Evolutionary conservation across 2,888 invertebrate species (phyloP).

Genomic region (Parasteatoda lunata): DNA sequence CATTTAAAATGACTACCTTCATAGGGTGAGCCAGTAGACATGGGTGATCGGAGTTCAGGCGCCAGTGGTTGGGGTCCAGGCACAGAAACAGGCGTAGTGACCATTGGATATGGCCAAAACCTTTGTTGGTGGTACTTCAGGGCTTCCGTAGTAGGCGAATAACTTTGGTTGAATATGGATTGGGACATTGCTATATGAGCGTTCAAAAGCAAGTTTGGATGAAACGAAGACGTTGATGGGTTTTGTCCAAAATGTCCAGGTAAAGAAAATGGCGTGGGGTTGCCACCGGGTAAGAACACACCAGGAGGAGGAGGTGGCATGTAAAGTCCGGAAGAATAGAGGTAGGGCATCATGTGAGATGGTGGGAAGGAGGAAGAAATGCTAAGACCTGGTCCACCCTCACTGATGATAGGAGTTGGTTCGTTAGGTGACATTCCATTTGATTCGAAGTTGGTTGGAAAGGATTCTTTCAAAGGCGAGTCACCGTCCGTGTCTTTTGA

Average conservation of each 20-base stretch:
- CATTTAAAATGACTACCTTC: conserved; percentile 58
- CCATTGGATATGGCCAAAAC: conserved; percentile 65
- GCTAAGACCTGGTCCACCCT: conserved; percentile 55
- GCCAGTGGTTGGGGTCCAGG: neutral
- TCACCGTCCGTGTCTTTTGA: conserved; percentile 32
- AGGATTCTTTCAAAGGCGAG: conserved; percentile 18
- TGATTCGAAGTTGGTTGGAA: neutral
- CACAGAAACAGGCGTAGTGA: conserved; percentile 25
- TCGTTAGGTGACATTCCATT: conserved; percentile 21
- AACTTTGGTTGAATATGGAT: conserved; percentile 56
- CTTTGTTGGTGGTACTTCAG: conserved; percentile 51
- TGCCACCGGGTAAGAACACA: conserved; percentile 44
- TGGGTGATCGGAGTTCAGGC: conserved; percentile 40
- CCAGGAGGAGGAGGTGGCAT: conserved; percentile 57
- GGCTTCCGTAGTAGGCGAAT: conserved; percentile 48
- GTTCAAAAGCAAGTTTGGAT: conserved; percentile 49
- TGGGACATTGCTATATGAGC: conserved; percentile 65
- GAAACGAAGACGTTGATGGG: conserved; percentile 38
- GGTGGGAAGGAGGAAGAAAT: conserved; percentile 55
- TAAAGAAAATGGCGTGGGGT: conserved; percentile 14
- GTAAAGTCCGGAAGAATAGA: conserved; percentile 59
- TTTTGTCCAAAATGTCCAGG: conserved; percentile 33
- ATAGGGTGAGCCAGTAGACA: conserved; percentile 46
- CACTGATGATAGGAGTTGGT: conserved; percentile 51
- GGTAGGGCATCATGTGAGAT: conserved; percentile 58